phyloP scores from a whole-genome alignment of 2,888 invertebrate genomes.

The Watsonalla binaria region DNA sequence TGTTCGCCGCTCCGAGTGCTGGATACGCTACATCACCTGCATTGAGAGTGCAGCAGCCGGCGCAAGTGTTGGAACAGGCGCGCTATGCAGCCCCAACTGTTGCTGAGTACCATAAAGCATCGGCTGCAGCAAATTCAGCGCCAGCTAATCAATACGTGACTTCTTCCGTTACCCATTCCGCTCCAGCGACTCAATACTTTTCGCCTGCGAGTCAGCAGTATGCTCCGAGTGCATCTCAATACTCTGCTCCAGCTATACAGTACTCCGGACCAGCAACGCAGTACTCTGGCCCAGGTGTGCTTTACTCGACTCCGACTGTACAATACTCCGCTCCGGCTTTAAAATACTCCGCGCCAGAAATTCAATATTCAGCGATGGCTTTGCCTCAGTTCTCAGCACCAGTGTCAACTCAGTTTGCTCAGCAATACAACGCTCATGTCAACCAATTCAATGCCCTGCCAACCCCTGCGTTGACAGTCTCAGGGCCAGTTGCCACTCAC shows the following conservation, averaged over 20 bases:
- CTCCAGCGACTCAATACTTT: constrained; percentile 33
- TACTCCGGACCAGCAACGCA: constrained; percentile 28
- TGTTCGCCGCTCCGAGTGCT: constrained; percentile 57
- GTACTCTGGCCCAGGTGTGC: constrained; percentile 23
- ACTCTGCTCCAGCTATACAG: constrained; percentile 23
- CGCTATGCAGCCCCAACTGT: constrained; percentile 31
- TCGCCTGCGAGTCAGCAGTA: constrained; percentile 13
- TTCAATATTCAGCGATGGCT: constrained; percentile 39
- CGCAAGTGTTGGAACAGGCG: constrained; percentile 27
- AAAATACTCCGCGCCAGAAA: constrained; percentile 23
- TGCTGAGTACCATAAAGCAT: constrained; percentile 41
- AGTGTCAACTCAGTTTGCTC: constrained; percentile 22
- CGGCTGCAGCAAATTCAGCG: constrained; percentile 12
- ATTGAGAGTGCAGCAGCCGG: constrained; percentile 42
- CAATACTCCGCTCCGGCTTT: constrained; percentile 21
- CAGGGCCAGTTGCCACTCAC: constrained; percentile 28
- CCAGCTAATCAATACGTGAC: constrained; percentile 28
- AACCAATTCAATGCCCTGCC: constrained; percentile 12
- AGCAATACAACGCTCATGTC: constrained; percentile 9
- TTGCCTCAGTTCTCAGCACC: constrained; percentile 26
- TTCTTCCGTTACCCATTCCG: constrained; percentile 24
- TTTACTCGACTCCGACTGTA: constrained; percentile 25
- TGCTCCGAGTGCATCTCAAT: constrained; percentile 14
- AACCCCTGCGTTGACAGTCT: constrained; percentile 20
- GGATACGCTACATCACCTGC: constrained; percentile 57